phyloP scores from a whole-genome alignment of 2,113 vertebrate genomes.

The Trogon melanurus region DNA sequence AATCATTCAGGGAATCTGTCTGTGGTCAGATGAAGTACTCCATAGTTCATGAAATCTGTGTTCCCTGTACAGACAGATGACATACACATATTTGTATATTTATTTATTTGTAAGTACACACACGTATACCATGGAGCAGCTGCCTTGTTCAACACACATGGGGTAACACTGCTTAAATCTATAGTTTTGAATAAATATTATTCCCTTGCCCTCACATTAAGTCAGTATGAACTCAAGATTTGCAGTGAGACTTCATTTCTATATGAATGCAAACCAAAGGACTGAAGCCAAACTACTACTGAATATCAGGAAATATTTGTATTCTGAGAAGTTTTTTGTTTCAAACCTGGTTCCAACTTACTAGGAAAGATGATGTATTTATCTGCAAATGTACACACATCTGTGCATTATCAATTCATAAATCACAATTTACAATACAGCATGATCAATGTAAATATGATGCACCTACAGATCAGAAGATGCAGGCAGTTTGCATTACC shows the following conservation, averaged over 20 bases:
- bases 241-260: background rate
- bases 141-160: background rate
- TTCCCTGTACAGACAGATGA: background rate
- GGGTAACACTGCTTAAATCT: background rate
- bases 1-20: background rate
- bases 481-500: background rate
- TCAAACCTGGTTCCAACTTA: background rate
- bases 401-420: background rate
- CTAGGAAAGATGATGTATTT: background rate
- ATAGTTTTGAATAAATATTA: background rate
- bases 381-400: background rate
- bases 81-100: background rate
- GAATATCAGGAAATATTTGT: background rate
- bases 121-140: background rate
- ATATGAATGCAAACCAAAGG: background rate
- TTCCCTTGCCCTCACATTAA: background rate
- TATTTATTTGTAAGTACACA: background rate
- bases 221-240: background rate
- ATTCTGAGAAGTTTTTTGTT: background rate
- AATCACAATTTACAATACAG: background rate
- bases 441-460: background rate
- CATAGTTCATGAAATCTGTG: background rate
- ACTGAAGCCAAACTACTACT: background rate
- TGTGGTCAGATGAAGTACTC: background rate
- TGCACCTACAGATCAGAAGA: background rate